A percentile compares a stretch with the other conserved stretches of the same genome.
Evolutionary conservation across 2,113 vertebrate species (phyloP).

Genomic region (Ornithorhynchus anatinus): DNA sequence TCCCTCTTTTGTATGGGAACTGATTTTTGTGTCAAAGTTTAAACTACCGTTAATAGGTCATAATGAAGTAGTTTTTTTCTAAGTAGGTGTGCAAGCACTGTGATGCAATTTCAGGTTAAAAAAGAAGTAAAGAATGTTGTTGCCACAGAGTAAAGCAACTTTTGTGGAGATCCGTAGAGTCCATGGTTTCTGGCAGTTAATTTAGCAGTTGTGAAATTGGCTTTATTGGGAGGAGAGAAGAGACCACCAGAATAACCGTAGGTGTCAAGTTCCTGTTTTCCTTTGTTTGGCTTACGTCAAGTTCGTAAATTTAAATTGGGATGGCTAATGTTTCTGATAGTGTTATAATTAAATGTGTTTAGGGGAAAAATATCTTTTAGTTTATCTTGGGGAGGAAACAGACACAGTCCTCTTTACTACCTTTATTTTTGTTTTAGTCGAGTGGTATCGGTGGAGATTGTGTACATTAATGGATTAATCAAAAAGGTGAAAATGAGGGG

Average conservation of each 20-base stretch:
- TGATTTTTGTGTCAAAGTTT: slow-evolving; percentile 14
- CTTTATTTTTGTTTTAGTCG: slow-evolving; percentile 3
- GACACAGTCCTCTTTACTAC: not conserved
- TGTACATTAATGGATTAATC: not conserved
- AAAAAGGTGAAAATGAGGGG: not conserved
- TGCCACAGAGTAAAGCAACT: not conserved
- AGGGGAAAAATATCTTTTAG: too few species aligned
- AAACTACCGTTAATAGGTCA: slow-evolving; percentile 16
- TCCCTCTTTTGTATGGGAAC: slow-evolving; percentile 3
- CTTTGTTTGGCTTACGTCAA: slow-evolving; percentile 1
- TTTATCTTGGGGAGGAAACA: not conserved
- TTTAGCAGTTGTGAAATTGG: not conserved
- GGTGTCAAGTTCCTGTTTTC: not conserved
- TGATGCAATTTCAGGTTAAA: slow-evolving; percentile 9
- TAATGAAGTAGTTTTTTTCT: slow-evolving; percentile 38
- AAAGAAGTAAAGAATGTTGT: slow-evolving; percentile 15
- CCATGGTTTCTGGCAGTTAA: not conserved
- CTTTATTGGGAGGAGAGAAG: not conserved
- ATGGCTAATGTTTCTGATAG: not conserved
- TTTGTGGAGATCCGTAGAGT: not conserved
- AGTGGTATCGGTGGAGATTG: not conserved
- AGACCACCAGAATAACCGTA: not conserved
- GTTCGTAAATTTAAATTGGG: not conserved
- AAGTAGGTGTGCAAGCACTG: not conserved
- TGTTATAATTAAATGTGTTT: not conserved